Evolutionary conservation across 2,888 invertebrate species (phyloP).

Genomic region (Calameuta idolon): DNA sequence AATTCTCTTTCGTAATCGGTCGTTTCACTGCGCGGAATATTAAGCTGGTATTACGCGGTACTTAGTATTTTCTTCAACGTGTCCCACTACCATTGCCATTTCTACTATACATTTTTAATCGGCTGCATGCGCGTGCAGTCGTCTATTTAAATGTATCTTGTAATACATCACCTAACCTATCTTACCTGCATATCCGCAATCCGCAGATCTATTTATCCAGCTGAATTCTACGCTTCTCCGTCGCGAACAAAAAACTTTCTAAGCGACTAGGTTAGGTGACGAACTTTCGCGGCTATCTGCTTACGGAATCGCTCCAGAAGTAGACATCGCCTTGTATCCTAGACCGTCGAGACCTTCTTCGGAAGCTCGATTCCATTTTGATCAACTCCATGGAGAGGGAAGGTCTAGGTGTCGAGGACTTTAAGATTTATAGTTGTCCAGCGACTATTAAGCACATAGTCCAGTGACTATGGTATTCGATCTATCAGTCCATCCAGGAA

Average conservation of each 20-base stretch:
- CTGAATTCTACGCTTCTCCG: background rate
- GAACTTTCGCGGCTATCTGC: constrained; percentile 45
- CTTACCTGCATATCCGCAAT: background rate
- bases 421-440: background rate
- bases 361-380: background rate
- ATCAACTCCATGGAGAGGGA: background rate
- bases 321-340: background rate
- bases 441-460: background rate
- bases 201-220: background rate
- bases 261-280: constrained; percentile 37
- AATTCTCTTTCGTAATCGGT: constrained; percentile 47
- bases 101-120: background rate
- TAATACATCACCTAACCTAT: background rate
- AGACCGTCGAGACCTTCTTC: background rate
- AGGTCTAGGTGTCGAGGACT: background rate
- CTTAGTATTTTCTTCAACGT: constrained; percentile 11
- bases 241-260: constrained; percentile 39
- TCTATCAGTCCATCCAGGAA: background rate
- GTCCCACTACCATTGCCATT: background rate
- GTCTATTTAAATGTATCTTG: background rate
- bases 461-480: background rate
- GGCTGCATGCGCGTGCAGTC: background rate
- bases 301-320: constrained; percentile 33
- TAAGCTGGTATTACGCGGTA: constrained; percentile 45
- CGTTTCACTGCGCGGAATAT: constrained; percentile 48